phyloP scores from a whole-genome alignment of 2,888 invertebrate genomes.

The Apotomis capreana region DNA sequence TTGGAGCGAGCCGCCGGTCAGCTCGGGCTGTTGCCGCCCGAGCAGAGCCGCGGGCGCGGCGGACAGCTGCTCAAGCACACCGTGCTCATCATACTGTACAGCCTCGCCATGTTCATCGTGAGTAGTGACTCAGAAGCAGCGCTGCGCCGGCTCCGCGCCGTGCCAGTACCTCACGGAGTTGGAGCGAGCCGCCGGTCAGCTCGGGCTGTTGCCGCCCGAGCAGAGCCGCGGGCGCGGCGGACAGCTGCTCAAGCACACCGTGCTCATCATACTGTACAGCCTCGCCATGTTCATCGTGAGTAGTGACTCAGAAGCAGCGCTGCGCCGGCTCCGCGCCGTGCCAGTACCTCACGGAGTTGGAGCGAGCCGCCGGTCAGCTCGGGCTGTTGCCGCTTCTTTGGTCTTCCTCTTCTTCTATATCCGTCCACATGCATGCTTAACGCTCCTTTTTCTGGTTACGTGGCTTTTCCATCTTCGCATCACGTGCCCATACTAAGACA shows the following conservation, averaged over 20 bases:
- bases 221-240: constrained; percentile 68
- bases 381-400: constrained; percentile 62
- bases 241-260: constrained; percentile 91
- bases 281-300: constrained; percentile 95
- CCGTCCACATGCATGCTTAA: too few relatives aligned
- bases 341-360: constrained; percentile 65
- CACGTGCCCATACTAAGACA: too few relatives aligned
- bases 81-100: constrained; percentile 90
- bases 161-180: constrained; percentile 68
- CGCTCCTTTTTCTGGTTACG: too few relatives aligned
- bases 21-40: constrained; percentile 67
- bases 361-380: constrained; percentile 67
- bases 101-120: constrained; percentile 95
- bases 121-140: constrained; percentile 62
- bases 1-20: constrained; percentile 68
- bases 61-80: constrained; percentile 91
- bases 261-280: constrained; percentile 90
- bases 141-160: constrained; percentile 53
- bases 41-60: constrained; percentile 58
- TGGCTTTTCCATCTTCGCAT: too few relatives aligned
- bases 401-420: too few relatives aligned
- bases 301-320: constrained; percentile 50
- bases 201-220: constrained; percentile 66
- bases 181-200: constrained; percentile 67
- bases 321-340: constrained; percentile 58